Evolutionary conservation across 1,140 invertebrate species (phyloP), one percentile per base, ranked within the genome.

Genomic region (Heliconius himera): DNA sequence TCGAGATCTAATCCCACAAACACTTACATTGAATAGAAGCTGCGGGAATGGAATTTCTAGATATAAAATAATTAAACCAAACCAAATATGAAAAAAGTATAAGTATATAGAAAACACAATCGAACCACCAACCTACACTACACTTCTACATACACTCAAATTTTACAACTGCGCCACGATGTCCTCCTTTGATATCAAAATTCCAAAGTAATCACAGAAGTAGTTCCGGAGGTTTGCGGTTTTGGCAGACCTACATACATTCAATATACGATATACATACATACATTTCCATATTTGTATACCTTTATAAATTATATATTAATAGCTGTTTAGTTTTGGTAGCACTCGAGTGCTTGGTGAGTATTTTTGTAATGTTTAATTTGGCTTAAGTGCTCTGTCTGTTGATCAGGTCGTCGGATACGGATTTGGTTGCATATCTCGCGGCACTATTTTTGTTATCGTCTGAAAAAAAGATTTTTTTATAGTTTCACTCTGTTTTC

Each of bases 311-410:
- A 56, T 56, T 56, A 56, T 56, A 22, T 9, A 56, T 22, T 22
- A 9, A 20, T 54, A 56, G n/a, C n/a, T 56, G 2, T 20, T 22
- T 22, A 56, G n/a, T 56, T 56, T 56, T 3, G 54, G n/a, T 56
- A 56, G 54, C 54, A 56, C 54, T 9, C n/a, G 54, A 56, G 54
- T 22, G 54, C 49, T 51, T 18, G n/a, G 20, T 9, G 60, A 11
- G 9, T 66, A 66, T 66, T 66, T 66, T 66, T 26, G 60, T 66
- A 66, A 56, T 20, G n/a, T 66, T 66, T 66, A 66, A 66, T 66
- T 66, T 66, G 4, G 22, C 22, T 29, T 66, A 66, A 66, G 60
- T 66, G n/a, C n/a, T 66, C 60, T 26, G 60, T 66, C 5, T 0
- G 26, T 16, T 11, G 60, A 66, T 66, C 60, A 26, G 54, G n/a